Evolutionary conservation across 2,113 vertebrate genomes (phyloP).

Genomic region (Phalacrocorax pelagicus): DNA sequence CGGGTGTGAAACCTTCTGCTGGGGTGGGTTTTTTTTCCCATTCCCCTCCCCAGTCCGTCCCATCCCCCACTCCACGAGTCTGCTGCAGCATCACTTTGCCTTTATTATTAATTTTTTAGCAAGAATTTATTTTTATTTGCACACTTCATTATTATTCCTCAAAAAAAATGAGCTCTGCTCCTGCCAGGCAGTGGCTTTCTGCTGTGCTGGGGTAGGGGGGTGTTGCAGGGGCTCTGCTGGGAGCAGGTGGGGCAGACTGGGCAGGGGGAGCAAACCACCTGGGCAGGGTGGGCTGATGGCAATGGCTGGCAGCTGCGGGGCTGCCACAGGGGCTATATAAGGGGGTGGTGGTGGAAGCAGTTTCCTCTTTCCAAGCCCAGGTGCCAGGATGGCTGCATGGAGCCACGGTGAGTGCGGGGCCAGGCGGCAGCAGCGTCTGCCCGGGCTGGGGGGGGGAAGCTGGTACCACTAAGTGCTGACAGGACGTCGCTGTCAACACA

Average conservation of each 20-base stretch:
- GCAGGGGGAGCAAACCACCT: too few relatives aligned
- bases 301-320: not conserved
- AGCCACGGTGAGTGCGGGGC: not conserved
- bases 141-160: not conserved
- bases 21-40: fast-evolving
- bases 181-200: fast-evolving
- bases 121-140: too few relatives aligned
- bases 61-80: fast-evolving
- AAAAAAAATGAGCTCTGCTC: fast-evolving
- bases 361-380: fast-evolving
- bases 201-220: not conserved
- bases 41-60: not conserved
- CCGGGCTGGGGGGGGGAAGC: not conserved
- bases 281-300: not conserved
- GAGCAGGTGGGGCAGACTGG: not conserved
- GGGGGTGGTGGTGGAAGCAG: fast-evolving
- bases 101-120: not conserved
- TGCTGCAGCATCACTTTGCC: not conserved
- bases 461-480: constrained; percentile 33
- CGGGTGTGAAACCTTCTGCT: fast-evolving
- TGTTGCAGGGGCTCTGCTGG: too few relatives aligned
- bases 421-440: too few relatives aligned
- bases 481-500: constrained; percentile 67
- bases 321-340: not conserved
- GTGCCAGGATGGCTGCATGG: fast-evolving